phyloP scores from a whole-genome alignment of 1,140 invertebrate species.

The Lucilia sericata region DNA sequence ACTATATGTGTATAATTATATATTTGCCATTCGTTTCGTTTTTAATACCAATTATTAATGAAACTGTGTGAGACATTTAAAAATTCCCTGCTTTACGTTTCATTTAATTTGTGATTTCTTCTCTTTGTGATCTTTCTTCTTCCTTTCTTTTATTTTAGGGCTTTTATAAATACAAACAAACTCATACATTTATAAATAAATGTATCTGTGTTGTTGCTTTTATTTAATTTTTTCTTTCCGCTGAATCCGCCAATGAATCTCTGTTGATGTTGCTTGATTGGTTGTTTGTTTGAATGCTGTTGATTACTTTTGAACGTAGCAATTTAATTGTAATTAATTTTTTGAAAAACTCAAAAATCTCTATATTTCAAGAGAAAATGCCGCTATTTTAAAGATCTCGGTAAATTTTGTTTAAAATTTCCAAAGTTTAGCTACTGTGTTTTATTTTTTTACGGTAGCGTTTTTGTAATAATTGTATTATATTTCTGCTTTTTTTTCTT shows the following conservation, averaged over 20 bases:
- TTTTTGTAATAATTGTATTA: slow-evolving; percentile 33
- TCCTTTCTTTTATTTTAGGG: slow-evolving; percentile 13
- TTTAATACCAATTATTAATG: slow-evolving; percentile 1
- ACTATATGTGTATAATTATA: too few species aligned
- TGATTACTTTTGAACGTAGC: slow-evolving; percentile 18
- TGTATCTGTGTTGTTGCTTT: not conserved
- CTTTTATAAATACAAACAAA: not conserved
- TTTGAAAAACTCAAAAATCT: slow-evolving; percentile 17
- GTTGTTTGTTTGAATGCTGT: not conserved
- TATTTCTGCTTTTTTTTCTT: not conserved
- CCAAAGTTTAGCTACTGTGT: not conserved
- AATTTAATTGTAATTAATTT: slow-evolving; percentile 40
- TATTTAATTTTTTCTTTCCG: slow-evolving; percentile 32
- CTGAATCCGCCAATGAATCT: not conserved
- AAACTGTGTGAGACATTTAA: not conserved
- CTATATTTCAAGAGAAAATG: slow-evolving; percentile 1
- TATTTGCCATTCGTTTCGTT: not conserved
- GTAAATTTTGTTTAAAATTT: not conserved
- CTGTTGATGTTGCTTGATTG: not conserved
- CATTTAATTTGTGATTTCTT: not conserved
- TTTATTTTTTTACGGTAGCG: slow-evolving; percentile 23
- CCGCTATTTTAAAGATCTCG: not conserved
- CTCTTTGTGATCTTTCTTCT: not conserved
- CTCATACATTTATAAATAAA: too few species aligned
- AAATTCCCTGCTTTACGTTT: slow-evolving; percentile 6